Evolutionary conservation across 2,113 vertebrate species (phyloP).

Genomic region (Sciurus niger): DNA sequence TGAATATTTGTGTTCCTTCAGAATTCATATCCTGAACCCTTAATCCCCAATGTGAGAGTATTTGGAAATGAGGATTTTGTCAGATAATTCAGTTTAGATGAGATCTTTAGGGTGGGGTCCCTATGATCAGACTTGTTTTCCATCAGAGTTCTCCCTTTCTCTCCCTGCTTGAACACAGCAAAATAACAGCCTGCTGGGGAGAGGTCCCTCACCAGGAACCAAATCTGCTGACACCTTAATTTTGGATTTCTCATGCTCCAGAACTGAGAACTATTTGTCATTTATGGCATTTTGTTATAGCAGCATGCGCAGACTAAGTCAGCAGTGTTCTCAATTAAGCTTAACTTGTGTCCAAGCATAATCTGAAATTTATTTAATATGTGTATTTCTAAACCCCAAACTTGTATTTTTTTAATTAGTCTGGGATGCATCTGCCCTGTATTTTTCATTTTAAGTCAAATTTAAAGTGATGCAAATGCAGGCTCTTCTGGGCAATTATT

Average conservation of each 20-base stretch:
- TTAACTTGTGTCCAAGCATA: background rate
- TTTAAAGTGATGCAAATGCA: background rate
- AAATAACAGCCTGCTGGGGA: background rate
- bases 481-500: background rate
- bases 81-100: background rate
- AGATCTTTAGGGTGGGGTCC: background rate
- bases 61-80: background rate
- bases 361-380: background rate
- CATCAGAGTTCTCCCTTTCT: background rate
- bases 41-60: background rate
- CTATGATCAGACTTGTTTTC: background rate
- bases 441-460: constrained; percentile 26
- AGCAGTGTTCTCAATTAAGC: background rate
- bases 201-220: background rate
- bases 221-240: background rate
- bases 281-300: background rate
- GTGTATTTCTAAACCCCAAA: background rate
- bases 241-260: background rate
- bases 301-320: background rate
- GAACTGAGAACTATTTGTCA: background rate
- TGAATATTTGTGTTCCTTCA: background rate
- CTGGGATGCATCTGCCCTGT: background rate
- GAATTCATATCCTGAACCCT: background rate
- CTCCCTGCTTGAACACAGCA: background rate
- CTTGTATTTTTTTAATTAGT: background rate